phyloP scores from a whole-genome alignment of 2,888 invertebrate genomes.

The Noctua janthina region DNA sequence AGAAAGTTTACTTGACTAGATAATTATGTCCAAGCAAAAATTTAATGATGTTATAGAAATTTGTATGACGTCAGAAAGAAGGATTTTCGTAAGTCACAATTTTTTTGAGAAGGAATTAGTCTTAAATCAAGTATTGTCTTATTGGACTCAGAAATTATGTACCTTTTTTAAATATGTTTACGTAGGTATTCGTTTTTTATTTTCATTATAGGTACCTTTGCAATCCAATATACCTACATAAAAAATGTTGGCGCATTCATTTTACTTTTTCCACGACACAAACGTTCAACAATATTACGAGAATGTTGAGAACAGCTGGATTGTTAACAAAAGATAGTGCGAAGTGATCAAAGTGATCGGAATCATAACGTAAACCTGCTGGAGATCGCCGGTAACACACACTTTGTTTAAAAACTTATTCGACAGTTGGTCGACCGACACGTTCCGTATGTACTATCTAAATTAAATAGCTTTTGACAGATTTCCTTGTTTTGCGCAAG shows the following conservation, averaged over 20 bases:
- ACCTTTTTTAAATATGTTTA: neutral
- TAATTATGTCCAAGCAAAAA: neutral
- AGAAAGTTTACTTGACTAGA: neutral
- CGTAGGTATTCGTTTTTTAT: neutral
- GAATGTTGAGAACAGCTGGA: conserved; percentile 49
- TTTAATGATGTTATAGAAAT: neutral
- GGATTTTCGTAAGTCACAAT: neutral
- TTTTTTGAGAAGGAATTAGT: no score
- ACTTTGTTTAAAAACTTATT: conserved; percentile 61
- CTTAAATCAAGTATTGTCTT: neutral
- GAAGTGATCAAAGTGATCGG: conserved; percentile 66
- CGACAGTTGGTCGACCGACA: conserved; percentile 58
- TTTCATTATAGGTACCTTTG: neutral
- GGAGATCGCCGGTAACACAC: conserved; percentile 52
- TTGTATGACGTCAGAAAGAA: neutral
- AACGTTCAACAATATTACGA: conserved; percentile 43
- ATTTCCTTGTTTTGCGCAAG: conserved; percentile 27
- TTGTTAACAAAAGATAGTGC: conserved; percentile 61
- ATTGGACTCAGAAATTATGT: neutral
- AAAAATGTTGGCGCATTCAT: conserved; percentile 22
- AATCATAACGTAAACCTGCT: conserved; percentile 55
- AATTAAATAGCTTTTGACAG: conserved; percentile 49
- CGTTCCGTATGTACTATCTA: conserved; percentile 45
- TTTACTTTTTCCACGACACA: conserved; percentile 45
- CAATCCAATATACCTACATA: neutral